Percentiles rank a stretch among this genome's conserved stretches.
Conservation (phyloP, 1,140 invertebrate genomes). For the Ips nitidus region DNA sequence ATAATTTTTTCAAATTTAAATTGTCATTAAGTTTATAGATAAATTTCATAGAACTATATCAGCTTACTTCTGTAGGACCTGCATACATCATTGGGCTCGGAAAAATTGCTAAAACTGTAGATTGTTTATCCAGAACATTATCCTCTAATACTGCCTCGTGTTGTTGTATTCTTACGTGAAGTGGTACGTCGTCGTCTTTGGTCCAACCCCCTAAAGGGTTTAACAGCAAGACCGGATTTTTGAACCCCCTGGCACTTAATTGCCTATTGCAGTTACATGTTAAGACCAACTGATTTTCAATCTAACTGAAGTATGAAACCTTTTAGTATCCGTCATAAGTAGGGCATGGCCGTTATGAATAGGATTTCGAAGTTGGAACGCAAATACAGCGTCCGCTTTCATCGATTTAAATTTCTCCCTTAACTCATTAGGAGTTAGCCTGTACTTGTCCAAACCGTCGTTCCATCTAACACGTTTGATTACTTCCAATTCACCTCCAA, state of each 20-base stretch:
- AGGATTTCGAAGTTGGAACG: conserved; percentile 97
- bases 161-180: conserved; percentile 73
- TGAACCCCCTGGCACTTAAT: conserved; percentile 82
- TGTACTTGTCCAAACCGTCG: conserved; percentile 93
- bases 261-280: conserved; percentile 53
- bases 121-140: conserved; percentile 77
- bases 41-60: not conserved
- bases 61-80: conserved; percentile 84
- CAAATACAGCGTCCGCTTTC: conserved; percentile 94
- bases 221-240: conserved; percentile 91
- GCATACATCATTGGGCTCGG: conserved; percentile 99
- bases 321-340: conserved; percentile 93
- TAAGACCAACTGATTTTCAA: not conserved
- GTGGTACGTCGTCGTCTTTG: conserved; percentile 98
- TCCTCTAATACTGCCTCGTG: conserved; percentile 89
- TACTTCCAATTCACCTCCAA: conserved; percentile 92
- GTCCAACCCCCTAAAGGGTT: conserved; percentile 99
- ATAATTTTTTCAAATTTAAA: not conserved
- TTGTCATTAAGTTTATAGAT: not conserved
- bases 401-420: conserved; percentile 76
- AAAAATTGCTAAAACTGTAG: conserved; percentile 97
- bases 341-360: conserved; percentile 99
- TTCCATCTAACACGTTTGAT: conserved; percentile 89
- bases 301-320: conserved; percentile 4
- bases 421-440: conserved; percentile 93